Conservation (phyloP, 2,113 vertebrate genomes). For the Oreamnos americanus region DNA sequence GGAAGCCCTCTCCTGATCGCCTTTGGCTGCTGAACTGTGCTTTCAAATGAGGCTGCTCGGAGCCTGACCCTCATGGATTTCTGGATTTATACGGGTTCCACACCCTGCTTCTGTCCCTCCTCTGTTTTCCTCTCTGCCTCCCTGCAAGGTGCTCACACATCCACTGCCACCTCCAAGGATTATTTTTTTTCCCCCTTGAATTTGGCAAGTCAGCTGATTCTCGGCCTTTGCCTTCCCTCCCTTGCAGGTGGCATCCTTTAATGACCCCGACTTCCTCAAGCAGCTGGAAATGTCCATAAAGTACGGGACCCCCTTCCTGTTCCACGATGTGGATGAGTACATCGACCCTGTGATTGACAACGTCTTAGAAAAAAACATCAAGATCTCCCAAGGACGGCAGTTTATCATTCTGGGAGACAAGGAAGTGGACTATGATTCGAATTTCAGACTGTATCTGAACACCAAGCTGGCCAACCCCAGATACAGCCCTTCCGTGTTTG, state of each 20-base stretch:
- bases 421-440: slow-evolving; percentile 94
- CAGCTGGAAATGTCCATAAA: slow-evolving; percentile 95
- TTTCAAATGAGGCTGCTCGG: rapidly evolving
- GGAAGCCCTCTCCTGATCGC: rapidly evolving
- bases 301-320: slow-evolving; percentile 93
- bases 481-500: slow-evolving; percentile 93
- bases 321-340: slow-evolving; percentile 95
- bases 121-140: neutral
- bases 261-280: slow-evolving; percentile 95
- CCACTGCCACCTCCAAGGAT: slow-evolving; percentile 76
- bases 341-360: slow-evolving; percentile 96
- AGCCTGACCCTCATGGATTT: neutral
- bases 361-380: slow-evolving; percentile 93
- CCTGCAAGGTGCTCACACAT: rapidly evolving
- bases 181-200: slow-evolving; percentile 82
- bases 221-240: neutral
- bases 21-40: neutral
- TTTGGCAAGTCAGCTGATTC: slow-evolving; percentile 79
- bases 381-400: slow-evolving; percentile 85
- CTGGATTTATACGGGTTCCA: rapidly evolving
- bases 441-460: slow-evolving; percentile 94
- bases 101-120: neutral
- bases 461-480: slow-evolving; percentile 94
- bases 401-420: slow-evolving; percentile 93
- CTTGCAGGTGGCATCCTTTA: slow-evolving; percentile 93